A percentile compares a stretch with the other conserved stretches of the same genome.
phyloP scores from a whole-genome alignment of 2,797 vertebrate genomes.

The Meriones psammophilus region DNA sequence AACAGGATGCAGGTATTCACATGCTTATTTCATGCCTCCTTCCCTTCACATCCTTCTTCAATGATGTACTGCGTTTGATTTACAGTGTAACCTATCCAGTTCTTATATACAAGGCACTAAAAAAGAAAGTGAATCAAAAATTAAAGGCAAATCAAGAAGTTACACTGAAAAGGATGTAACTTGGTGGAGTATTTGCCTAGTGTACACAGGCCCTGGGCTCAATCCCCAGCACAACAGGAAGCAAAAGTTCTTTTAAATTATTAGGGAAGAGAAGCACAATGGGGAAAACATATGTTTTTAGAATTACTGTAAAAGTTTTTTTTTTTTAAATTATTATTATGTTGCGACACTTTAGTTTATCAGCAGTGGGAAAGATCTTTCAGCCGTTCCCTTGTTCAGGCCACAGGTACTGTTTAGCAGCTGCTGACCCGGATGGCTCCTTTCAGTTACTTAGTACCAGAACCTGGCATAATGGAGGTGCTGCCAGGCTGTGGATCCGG shows the following conservation, averaged over 20 bases:
- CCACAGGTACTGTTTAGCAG: neutral
- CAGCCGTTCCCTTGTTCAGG: conserved; percentile 40
- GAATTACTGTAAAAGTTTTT: conserved; percentile 19
- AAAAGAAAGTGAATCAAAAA: neutral
- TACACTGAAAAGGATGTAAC: neutral
- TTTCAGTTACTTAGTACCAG: conserved; percentile 53
- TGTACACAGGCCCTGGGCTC: neutral
- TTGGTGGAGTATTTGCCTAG: neutral
- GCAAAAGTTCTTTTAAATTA: conserved; percentile 35
- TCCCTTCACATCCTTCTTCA: conserved; percentile 13
- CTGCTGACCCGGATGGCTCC: conserved; percentile 41
- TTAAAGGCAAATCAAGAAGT: neutral
- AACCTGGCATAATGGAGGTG: neutral
- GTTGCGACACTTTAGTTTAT: conserved; percentile 54
- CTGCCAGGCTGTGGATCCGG: neutral
- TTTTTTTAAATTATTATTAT: conserved; percentile 10
- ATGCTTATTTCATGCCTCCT: neutral
- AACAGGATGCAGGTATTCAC: neutral
- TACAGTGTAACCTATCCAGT: neutral
- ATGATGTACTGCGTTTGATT: conserved; percentile 50
- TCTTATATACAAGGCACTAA: conserved; percentile 29
- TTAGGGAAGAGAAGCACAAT: neutral
- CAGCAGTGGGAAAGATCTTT: neutral
- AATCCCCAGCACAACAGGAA: neutral
- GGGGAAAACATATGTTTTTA: conserved; percentile 23